Conservation (phyloP, 92 coral and sea anemone genomes). For the Bergia sp. region DNA sequence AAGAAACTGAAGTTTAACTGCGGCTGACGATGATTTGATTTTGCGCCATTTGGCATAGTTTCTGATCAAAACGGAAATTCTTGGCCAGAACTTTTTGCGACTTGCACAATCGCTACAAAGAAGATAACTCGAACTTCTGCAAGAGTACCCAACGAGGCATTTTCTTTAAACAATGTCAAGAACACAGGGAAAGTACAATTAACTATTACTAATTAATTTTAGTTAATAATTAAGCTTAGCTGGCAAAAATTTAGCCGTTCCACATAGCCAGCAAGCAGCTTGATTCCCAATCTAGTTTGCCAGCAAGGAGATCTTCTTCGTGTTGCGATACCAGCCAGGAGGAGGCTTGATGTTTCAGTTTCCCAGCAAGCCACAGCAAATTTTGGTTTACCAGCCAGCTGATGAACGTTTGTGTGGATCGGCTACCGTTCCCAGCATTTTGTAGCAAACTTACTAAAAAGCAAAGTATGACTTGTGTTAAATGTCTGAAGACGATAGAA, state of each 20-base stretch:
- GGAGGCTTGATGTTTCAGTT: neutral
- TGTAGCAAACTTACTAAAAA: neutral
- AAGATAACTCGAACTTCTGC: too few species aligned
- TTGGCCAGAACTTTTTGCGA: too few species aligned
- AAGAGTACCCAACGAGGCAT: too few species aligned
- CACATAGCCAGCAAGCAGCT: slow-evolving; percentile 12
- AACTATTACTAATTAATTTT: neutral
- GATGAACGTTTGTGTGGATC: neutral
- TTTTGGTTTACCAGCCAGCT: neutral
- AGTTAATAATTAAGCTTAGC: slow-evolving; percentile 5
- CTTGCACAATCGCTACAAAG: too few species aligned
- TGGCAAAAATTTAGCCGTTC: neutral
- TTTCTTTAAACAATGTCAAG: too few species aligned
- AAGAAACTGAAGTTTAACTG: too few species aligned
- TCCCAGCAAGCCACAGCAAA: slow-evolving; percentile 4
- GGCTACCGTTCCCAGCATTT: slow-evolving; percentile 32
- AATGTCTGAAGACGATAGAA: neutral
- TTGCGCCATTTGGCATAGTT: too few species aligned
- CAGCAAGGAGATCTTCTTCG: neutral
- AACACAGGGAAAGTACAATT: too few species aligned
- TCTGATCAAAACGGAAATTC: too few species aligned
- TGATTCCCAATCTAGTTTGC: neutral
- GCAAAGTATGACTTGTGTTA: slow-evolving; percentile 10
- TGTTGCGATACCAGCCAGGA: neutral
- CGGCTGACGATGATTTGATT: too few species aligned